Conservation (phyloP, 2,797 vertebrate species). For the Anniella stebbinsi region DNA sequence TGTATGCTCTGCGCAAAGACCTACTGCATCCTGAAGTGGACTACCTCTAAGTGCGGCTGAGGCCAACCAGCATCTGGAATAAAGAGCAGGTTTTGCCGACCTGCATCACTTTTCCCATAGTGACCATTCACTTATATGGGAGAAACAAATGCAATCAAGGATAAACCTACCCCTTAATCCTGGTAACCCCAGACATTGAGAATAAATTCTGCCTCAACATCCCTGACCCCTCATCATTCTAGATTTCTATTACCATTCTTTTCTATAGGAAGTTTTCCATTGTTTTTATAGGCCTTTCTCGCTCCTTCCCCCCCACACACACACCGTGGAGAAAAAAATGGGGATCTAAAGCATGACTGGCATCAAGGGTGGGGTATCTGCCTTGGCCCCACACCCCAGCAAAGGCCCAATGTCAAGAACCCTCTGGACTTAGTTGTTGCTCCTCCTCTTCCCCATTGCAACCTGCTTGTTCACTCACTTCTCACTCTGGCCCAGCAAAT, state of each 20-base stretch:
- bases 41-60: not conserved
- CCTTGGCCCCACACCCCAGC: no score
- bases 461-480: no score
- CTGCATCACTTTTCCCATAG: not conserved
- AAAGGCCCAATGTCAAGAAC: no score
- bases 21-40: not conserved
- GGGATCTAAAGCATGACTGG: no score
- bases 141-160: not conserved
- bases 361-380: no score
- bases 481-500: no score
- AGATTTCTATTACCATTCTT: not conserved
- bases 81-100: not conserved
- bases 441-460: no score
- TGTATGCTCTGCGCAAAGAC: not conserved
- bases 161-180: not conserved
- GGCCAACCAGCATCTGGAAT: not conserved
- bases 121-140: not conserved
- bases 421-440: no score
- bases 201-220: not conserved
- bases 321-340: no score
- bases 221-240: not conserved
- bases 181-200: not conserved
- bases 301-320: no score
- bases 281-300: not conserved
- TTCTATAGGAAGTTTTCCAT: not conserved